Evolutionary conservation across 92 coral and sea anemone genomes (phyloP), one percentile per base, ranked within the genome.

Genomic region (Diadumene lineata): DNA sequence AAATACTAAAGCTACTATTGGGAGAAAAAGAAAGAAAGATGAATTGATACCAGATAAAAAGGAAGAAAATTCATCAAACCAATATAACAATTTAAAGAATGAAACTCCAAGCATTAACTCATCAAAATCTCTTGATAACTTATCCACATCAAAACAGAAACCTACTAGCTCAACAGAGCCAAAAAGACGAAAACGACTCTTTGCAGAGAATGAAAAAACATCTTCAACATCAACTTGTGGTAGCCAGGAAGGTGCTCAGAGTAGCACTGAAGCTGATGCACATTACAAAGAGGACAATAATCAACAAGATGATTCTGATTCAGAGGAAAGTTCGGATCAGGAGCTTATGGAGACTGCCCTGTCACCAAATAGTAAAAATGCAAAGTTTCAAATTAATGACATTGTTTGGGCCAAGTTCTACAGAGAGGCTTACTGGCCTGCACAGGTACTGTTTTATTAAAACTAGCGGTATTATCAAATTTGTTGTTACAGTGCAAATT

Each of bases 371-470:
- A 44, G 51, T 17, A 68, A 68, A 68, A 11, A 73, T 60, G 31
- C 33, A 56, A 65, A 53, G 34, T 70, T 82, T 73, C 73, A 56
- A 13, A 31, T 82, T 18, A 76, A 72, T 65, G 93, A 91, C 71
- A 74, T 91, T 25, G 97, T 91, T 31, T 91, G 97, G 97, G 97
- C 90, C 7, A 91, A 91, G 69, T 64, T 75, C 21, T 31, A 24
- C 46, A 64, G 85, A 15, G 83, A 73, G 8, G 87, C 90, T 1
- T 87, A 64, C 25, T 91, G 97, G 97, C 97, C 97, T 11, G 89
- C 97, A 16, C 56, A 56, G 89, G 96, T 90, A 79, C 28, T 70
- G 43, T 8, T 44, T 9, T 17, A 55, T n/a, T n/a, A n/a, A n/a
- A n/a, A n/a, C n/a, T n/a, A n/a, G n/a, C n/a, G n/a, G n/a, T n/a